Conservation (phyloP, 2,113 vertebrate genomes). For the Callipepla californica region DNA sequence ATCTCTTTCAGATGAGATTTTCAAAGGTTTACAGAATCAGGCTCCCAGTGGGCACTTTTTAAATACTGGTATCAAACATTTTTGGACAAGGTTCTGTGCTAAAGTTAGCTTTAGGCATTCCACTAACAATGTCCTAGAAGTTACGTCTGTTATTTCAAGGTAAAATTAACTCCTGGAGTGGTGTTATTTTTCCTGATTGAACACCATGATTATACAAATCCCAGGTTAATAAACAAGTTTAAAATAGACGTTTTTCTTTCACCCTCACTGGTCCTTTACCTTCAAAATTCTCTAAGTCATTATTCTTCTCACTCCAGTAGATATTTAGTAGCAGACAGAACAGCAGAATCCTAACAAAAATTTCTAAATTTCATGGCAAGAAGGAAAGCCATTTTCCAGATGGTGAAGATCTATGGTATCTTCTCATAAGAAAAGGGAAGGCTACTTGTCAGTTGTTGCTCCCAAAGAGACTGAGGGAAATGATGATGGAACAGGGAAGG, state of each 20-base stretch:
- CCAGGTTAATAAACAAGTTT: neutral
- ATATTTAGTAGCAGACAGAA: neutral
- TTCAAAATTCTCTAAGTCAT: neutral
- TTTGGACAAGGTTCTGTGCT: neutral
- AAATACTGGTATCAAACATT: neutral
- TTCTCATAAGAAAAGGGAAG: neutral
- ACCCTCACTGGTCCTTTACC: neutral
- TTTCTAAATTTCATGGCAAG: rapidly evolving
- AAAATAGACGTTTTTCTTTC: slow-evolving; percentile 35
- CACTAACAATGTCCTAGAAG: neutral
- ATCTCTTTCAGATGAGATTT: neutral
- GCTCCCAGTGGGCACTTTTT: neutral
- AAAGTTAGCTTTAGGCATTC: neutral
- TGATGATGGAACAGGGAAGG: neutral
- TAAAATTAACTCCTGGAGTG: slow-evolving; percentile 17
- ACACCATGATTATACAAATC: slow-evolving; percentile 2
- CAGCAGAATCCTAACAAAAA: neutral
- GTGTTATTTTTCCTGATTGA: slow-evolving; percentile 8
- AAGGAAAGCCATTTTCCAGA: neutral
- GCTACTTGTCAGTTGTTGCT: rapidly evolving
- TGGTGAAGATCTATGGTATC: neutral
- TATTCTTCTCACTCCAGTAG: neutral
- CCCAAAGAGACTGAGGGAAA: neutral
- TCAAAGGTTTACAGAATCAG: neutral
- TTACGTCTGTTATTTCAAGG: neutral